Base-by-base conservation (phyloP, 2,113 vertebrate species). In the Gadus chalcogrammus region DNA sequence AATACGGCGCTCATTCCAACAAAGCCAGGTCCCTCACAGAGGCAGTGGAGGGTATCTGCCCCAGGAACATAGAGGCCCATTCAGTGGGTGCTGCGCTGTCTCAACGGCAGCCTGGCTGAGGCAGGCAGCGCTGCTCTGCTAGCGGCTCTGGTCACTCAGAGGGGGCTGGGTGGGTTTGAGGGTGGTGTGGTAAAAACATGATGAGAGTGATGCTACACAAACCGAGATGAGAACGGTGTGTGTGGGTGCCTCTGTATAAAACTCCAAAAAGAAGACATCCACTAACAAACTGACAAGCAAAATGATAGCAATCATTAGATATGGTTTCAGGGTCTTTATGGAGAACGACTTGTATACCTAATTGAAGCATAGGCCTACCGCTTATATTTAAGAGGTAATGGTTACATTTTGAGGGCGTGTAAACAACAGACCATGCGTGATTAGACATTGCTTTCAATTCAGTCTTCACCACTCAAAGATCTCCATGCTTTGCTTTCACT, bases 91-190 rank as follows among this genome's bases (percentile, higher is more conserved):
- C 71, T 60, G 68, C 60, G 42, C 74, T 84, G 76, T 77, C 82
- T 85, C 87, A 88, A 87, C 69, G 76, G 87, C 78, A 74, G 80
- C 78, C 73, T 75, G 84, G 82, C 87, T 79, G 82, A 83, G 79
- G 84, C 74, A 84, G 79, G 84, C 87, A 84, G 73, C 71, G 76
- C 71, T 85, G 74, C 75, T 70, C 74, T 70, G 75, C 70, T 76
- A 85, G 67, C 82, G 71, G 78, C 71, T 67, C 74, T 76, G 31
- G 31, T 4, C 31, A 35, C 31, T 5, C 31, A 35, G 31, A 35
- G 31, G 31, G 31, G 4, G 31, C 31, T 35, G 31, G 31, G 31
- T 7, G 31, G 31, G 6, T 7, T 4, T 7, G 72, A 71, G 65
- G 62, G 61, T 63, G 48, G 72, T 65, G 64, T 52, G 63, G 62